Percentiles rank a stretch among this genome's conserved stretches.
phyloP scores from a whole-genome alignment of 2,888 invertebrate genomes.

The Alentia gelatinosa region DNA sequence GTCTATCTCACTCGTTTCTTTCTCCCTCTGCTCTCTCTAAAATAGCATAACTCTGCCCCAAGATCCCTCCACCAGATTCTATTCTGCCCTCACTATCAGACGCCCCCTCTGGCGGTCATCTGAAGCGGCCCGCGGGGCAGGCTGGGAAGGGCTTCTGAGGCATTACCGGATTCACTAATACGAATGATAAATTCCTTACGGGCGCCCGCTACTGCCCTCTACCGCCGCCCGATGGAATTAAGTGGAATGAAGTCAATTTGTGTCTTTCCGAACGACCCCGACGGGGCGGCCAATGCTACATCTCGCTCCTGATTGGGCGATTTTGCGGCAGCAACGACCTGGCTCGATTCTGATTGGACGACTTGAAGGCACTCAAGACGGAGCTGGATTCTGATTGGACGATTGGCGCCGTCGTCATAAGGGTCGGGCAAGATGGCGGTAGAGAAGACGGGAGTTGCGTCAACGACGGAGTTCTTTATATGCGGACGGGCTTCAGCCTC shows the following conservation, averaged over 20 bases:
- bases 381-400: neutral
- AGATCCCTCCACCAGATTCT: neutral
- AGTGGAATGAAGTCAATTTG: constrained; percentile 43
- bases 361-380: neutral
- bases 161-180: neutral
- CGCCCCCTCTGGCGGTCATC: neutral
- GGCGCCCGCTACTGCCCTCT: neutral
- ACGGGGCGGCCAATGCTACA: neutral
- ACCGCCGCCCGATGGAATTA: neutral
- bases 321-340: neutral
- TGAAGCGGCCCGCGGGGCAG: neutral
- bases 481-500: too few species aligned
- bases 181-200: constrained; percentile 2
- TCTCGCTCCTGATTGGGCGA: constrained; percentile 22
- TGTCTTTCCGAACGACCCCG: constrained; percentile 5
- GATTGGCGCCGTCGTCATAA: neutral
- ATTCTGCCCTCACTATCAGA: neutral
- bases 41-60: neutral
- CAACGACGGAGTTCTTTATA: neutral
- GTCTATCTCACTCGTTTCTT: neutral
- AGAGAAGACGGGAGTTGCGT: neutral
- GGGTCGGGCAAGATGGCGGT: neutral
- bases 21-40: neutral
- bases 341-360: constrained; percentile 3
- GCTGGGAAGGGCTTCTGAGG: neutral